Base-by-base conservation (phyloP, 2,888 invertebrate genomes). In the Zygogramma bicolorata region DNA sequence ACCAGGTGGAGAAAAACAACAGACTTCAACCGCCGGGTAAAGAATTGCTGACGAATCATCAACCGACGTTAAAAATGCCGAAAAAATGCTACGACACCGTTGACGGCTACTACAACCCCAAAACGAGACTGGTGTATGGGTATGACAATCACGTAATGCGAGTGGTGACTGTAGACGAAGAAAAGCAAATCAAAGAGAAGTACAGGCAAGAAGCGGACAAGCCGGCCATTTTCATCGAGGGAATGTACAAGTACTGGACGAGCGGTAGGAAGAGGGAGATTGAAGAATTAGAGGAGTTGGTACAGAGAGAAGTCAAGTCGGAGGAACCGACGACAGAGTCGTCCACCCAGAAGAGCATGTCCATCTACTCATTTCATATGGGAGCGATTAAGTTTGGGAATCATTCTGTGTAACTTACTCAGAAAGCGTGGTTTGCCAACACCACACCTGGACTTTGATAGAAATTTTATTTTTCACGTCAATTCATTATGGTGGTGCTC, bases 211-310 rank as follows among this genome's bases (percentile, higher is more conserved):
- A 66, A 61, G 2, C 2, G 8, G 65, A 65, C 7, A 22, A 40
- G 10, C 38, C 42, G 13, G 53, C 31, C 13, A 40, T 10, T 6
- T 61, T 22, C 20, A 6, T 18, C 13, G 60, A 42, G 5, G 31
- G 59, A 10, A n/a, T 61, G 34, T 70, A 66, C 53, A 65, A 66
- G 40, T 65, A 53, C 15, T 70, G 70, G 70, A 49, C 38, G 27
- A 18, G 60, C 20, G 70, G 70, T 13, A 65, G 61, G 38, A 49
- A 53, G 13, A 20, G 10, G 7, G 69, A 69, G 3, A 40, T 69
- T 2, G 42, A 63, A 29, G 6, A 58, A 53, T 46, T 68, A 1
- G 22, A 27, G 7, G 42, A 59, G 15, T 27, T 27, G 53, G 8
- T 53, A 15, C 8, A 15, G 29, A 29, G 6, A 22, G 25, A 8